Conservation (phyloP, 2,113 vertebrate species). For the Austrofundulus limnaeus region DNA sequence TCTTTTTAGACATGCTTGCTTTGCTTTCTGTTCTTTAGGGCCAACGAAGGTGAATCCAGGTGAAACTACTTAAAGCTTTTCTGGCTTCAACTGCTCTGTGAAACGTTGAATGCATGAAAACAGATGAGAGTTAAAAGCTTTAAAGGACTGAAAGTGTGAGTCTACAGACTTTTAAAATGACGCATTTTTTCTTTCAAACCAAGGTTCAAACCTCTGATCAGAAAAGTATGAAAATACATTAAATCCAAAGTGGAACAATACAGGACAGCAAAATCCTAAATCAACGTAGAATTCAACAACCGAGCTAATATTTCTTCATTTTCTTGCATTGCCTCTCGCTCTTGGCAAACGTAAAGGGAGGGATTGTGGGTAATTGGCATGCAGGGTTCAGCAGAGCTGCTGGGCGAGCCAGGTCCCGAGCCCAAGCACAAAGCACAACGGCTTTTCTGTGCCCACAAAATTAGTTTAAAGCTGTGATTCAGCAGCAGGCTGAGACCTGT, state of each 20-base stretch:
- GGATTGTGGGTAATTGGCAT: conserved; percentile 62
- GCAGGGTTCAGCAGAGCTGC: conserved; percentile 45
- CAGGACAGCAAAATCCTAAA: not conserved
- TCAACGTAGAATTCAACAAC: conserved; percentile 37
- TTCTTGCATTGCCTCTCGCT: conserved; percentile 24
- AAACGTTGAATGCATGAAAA: not conserved
- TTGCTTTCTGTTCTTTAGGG: not conserved
- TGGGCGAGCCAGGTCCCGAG: conserved; percentile 55
- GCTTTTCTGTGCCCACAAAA: conserved; percentile 65
- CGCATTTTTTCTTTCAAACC: not conserved
- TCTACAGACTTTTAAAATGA: not conserved
- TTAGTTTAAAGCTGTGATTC: conserved; percentile 59
- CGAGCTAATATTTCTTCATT: conserved; percentile 45
- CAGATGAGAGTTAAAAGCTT: not conserved
- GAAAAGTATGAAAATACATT: not conserved
- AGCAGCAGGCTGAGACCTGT: conserved; percentile 61
- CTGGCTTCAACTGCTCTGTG: not conserved
- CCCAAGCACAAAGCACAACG: conserved; percentile 52
- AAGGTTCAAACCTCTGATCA: not conserved
- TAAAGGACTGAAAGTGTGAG: not conserved
- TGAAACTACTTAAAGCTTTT: not conserved
- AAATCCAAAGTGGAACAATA: not conserved
- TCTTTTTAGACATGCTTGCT: not conserved
- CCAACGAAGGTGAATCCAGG: not conserved
- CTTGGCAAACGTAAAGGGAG: conserved; percentile 26